Conservation (phyloP, 2,113 vertebrate species). For the Scopus umbretta region DNA sequence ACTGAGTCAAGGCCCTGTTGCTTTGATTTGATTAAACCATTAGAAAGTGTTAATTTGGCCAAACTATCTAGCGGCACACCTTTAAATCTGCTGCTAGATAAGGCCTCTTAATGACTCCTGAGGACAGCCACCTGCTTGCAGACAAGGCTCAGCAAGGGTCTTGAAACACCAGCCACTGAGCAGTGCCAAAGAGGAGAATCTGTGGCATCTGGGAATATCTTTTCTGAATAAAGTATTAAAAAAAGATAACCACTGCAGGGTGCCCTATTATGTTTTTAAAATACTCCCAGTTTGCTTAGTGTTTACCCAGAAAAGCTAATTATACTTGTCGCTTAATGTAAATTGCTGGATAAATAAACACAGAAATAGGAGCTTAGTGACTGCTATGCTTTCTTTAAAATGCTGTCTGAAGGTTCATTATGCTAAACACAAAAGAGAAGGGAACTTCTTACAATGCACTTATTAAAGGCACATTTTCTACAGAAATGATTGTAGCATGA, state of each 20-base stretch:
- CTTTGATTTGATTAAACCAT: not conserved
- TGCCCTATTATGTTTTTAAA: conserved; percentile 20
- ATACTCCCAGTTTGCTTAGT: not conserved
- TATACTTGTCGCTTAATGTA: not conserved
- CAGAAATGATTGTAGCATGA: conserved; percentile 16
- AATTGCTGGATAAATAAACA: conserved; percentile 54
- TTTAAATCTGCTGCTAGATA: not conserved
- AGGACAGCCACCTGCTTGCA: not conserved
- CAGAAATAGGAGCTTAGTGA: conserved; percentile 31
- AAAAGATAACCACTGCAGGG: not conserved
- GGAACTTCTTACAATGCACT: conserved; percentile 28
- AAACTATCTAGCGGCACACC: not conserved
- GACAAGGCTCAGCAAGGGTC: not conserved
- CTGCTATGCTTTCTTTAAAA: conserved; percentile 26
- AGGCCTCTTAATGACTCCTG: not conserved
- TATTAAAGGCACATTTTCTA: conserved; percentile 53
- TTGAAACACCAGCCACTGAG: not conserved
- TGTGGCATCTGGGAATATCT: not conserved
- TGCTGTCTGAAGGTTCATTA: conserved; percentile 28
- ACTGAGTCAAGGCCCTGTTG: not conserved
- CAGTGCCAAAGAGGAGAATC: not conserved
- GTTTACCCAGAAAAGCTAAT: conserved; percentile 41
- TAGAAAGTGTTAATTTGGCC: not conserved
- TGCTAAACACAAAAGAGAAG: conserved; percentile 38
- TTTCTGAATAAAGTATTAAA: not conserved